These are phyloP conservation scores for Chaetops frenatus DNA, from an alignment of 2,113 vertebrate genomes.

Conservation along the genomic window DNA sequence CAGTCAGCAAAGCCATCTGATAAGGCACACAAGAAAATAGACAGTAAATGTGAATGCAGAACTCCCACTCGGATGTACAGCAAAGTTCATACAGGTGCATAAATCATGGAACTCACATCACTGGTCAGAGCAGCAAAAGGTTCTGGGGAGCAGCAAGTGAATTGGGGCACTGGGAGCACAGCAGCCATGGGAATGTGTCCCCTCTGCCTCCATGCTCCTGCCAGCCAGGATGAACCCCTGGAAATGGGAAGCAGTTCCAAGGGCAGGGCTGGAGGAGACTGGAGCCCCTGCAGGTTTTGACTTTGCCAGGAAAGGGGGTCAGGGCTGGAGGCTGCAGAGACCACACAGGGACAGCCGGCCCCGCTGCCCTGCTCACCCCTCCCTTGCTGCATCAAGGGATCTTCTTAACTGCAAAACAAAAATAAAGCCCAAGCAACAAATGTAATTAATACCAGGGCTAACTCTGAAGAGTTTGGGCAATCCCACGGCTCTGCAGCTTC, in stretches of 20 bases:
- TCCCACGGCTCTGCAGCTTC: rapidly evolving
- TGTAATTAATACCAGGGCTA: background rate
- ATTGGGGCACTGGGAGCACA: background rate
- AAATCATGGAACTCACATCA: conserved; percentile 67
- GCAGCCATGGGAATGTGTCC: background rate
- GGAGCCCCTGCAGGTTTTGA: background rate
- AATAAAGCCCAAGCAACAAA: background rate
- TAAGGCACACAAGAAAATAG: conserved; percentile 85
- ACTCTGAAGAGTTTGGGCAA: background rate
- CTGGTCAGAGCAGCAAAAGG: conserved; percentile 55
- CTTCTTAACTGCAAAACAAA: background rate
- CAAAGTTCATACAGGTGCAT: conserved; percentile 77
- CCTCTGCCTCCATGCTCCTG: background rate
- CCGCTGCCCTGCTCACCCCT: background rate
- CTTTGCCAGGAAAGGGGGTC: background rate
- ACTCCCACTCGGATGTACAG: conserved; percentile 76
- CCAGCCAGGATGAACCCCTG: rapidly evolving
- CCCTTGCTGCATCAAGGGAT: background rate
- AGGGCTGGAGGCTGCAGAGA: rapidly evolving
- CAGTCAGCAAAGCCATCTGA: conserved; percentile 82
- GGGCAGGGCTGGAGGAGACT: background rate
- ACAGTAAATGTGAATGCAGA: conserved; percentile 86
- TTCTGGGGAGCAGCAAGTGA: conserved; percentile 58
- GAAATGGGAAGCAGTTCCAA: rapidly evolving
- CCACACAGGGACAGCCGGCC: background rate